phyloP scores from a whole-genome alignment of 2,113 vertebrate species.

The Pelecanus crispus region DNA sequence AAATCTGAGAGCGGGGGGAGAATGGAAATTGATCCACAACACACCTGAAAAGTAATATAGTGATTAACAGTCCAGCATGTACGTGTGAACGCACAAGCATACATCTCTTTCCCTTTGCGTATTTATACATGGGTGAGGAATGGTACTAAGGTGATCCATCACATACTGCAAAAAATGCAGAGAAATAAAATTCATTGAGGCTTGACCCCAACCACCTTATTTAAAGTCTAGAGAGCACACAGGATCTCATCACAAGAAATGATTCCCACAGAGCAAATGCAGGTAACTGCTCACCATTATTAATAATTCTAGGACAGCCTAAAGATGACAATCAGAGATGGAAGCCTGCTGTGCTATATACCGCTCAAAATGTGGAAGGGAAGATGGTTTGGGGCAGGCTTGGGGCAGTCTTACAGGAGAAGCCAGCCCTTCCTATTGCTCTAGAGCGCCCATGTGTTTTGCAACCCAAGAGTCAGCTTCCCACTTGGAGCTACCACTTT shows the following conservation, averaged over 20 bases:
- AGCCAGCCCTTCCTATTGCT: neutral
- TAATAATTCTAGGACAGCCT: neutral
- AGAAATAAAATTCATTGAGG: neutral
- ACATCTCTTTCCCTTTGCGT: accelerated
- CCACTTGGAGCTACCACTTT: neutral
- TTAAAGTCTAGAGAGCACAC: neutral
- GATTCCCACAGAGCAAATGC: neutral
- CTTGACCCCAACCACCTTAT: neutral
- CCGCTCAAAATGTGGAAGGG: neutral
- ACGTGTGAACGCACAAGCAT: accelerated
- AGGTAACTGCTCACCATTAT: neutral
- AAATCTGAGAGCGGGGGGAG: neutral
- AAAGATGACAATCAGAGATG: neutral
- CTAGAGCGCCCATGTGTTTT: accelerated
- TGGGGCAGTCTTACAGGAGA: neutral
- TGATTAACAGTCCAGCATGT: neutral
- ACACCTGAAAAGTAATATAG: neutral
- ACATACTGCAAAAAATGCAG: neutral
- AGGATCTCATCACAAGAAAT: neutral
- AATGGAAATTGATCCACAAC: neutral
- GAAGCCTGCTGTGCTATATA: neutral
- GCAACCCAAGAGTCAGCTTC: neutral
- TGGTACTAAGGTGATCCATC: neutral
- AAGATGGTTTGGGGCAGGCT: neutral
- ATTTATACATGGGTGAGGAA: neutral